Conservation (phyloP, 1,140 invertebrate genomes). For the Drosophila kepulauana region DNA sequence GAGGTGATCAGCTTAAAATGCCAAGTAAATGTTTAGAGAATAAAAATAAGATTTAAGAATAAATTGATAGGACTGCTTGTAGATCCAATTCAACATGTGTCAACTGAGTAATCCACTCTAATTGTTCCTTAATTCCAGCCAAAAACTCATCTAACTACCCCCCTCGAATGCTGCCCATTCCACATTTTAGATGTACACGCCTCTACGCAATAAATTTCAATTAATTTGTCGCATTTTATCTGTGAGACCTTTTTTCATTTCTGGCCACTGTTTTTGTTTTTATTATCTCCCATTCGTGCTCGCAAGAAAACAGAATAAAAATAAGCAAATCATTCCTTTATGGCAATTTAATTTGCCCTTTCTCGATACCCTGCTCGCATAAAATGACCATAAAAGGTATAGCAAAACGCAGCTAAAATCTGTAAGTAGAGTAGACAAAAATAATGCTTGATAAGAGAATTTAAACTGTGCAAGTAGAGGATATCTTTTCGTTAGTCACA, state of each 20-base stretch:
- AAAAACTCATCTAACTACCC: conserved; percentile 37
- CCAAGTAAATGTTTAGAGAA: background rate
- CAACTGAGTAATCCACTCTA: conserved; percentile 61
- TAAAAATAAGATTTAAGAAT: background rate
- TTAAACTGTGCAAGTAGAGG: background rate
- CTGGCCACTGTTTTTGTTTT: conserved; percentile 40
- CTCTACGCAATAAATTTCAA: conserved; percentile 71
- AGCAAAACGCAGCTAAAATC: background rate
- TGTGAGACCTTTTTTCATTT: conserved; percentile 55
- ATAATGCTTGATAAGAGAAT: no score
- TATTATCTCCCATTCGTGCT: conserved; percentile 33
- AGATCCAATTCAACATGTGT: conserved; percentile 35
- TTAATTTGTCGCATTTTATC: conserved; percentile 78
- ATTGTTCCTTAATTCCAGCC: conserved; percentile 64
- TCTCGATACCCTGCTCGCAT: conserved; percentile 18
- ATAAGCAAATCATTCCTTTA: conserved; percentile 73
- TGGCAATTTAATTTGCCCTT: conserved; percentile 72
- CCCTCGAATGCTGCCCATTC: background rate
- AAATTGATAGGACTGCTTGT: conserved; percentile 17
- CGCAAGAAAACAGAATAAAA: conserved; percentile 13
- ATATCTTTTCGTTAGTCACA: background rate
- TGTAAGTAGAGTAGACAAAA: background rate
- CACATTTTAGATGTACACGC: conserved; percentile 48
- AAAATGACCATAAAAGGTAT: background rate
- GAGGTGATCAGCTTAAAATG: background rate